Evolutionary conservation across 2,888 invertebrate species (phyloP).

Genomic region (Synanthedon tipuliformis): DNA sequence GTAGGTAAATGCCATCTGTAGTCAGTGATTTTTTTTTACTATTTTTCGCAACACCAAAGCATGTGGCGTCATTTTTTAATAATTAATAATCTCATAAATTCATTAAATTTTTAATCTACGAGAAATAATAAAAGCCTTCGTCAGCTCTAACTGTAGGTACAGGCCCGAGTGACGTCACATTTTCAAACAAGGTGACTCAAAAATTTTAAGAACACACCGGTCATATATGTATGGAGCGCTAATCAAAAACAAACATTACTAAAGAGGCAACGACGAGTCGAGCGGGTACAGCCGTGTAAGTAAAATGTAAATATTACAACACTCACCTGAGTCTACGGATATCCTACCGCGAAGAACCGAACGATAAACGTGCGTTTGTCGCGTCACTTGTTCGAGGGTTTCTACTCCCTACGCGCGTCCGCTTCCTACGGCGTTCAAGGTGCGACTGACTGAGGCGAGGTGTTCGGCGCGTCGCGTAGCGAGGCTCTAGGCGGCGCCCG

Average conservation of each 20-base stretch:
- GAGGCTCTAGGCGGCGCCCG: conserved; percentile 43
- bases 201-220: conserved; percentile 16
- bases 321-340: conserved; percentile 45
- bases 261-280: conserved; percentile 11
- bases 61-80: no score
- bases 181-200: conserved; percentile 15
- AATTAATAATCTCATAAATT: no score
- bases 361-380: conserved; percentile 46
- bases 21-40: no score
- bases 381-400: conserved; percentile 36
- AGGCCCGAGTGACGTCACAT: conserved; percentile 14
- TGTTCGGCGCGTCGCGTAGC: background rate
- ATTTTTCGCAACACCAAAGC: no score
- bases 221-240: conserved; percentile 14
- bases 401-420: conserved; percentile 23
- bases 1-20: no score
- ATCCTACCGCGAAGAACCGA: conserved; percentile 51
- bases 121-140: no score
- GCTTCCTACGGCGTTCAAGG: conserved; percentile 26
- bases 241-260: conserved; percentile 37
- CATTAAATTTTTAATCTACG: no score
- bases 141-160: no score
- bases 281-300: conserved; percentile 17
- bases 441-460: conserved; percentile 29
- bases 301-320: conserved; percentile 30